A percentile compares a stretch with the other conserved stretches of the same genome.
Conservation (phyloP, 2,888 invertebrate species). For the Synanthedon tipuliformis region DNA sequence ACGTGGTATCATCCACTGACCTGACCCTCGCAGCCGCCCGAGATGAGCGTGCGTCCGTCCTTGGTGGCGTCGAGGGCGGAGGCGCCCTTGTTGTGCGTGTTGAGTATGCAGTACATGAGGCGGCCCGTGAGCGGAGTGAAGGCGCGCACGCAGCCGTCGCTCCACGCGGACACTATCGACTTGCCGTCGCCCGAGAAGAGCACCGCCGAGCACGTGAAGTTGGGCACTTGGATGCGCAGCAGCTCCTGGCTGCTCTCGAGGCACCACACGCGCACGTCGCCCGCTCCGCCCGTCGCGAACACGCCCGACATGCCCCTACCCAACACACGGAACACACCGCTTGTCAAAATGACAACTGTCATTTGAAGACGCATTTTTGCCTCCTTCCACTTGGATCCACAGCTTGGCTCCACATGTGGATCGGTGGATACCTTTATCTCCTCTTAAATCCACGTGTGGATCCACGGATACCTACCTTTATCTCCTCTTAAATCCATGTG, state of each 20-base stretch:
- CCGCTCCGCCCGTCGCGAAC: constrained; percentile 87
- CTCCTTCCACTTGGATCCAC: no score
- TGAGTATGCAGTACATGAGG: constrained; percentile 83
- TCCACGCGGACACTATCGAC: constrained; percentile 86
- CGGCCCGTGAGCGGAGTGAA: constrained; percentile 87
- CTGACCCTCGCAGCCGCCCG: constrained; percentile 94
- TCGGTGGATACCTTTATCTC: no score
- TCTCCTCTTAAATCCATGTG: no score
- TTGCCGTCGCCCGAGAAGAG: constrained; percentile 84
- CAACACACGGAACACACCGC: constrained; percentile 56
- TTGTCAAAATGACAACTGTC: constrained; percentile 88
- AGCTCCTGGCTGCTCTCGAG: constrained; percentile 80
- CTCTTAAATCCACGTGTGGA: no score
- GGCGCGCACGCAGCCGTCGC: constrained; percentile 83
- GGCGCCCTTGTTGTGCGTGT: constrained; percentile 91
- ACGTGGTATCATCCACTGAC: constrained; percentile 55
- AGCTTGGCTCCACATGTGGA: no score
- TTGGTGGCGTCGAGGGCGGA: constrained; percentile 83
- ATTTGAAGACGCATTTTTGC: no score
- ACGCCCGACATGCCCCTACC: constrained; percentile 83
- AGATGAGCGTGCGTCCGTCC: constrained; percentile 79
- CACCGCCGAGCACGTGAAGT: constrained; percentile 85
- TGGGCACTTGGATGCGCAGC: constrained; percentile 85
- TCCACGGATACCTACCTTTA: no score
- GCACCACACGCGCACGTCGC: constrained; percentile 90